Conservation (phyloP, 2,888 invertebrate genomes). For the Congeria kusceri region DNA sequence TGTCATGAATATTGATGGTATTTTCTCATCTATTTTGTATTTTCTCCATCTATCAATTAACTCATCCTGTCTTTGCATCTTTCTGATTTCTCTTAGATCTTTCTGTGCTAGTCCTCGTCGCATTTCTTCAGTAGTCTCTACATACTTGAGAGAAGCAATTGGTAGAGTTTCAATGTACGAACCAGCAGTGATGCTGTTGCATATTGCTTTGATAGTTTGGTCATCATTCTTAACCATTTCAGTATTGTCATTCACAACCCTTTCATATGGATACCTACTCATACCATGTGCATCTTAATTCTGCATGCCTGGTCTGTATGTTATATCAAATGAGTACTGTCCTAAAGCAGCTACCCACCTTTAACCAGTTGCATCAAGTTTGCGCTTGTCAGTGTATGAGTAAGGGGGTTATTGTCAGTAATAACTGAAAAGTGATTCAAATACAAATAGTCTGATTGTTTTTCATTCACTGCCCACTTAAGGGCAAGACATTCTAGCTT, state of each 20-base stretch:
- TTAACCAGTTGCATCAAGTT: constrained; percentile 18
- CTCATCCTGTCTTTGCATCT: constrained; percentile 11
- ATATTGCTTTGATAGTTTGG: background rate
- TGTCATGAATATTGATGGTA: background rate
- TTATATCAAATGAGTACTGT: background rate
- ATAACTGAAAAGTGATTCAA: constrained; percentile 27
- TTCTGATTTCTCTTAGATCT: constrained; percentile 27
- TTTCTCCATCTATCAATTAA: constrained; percentile 13
- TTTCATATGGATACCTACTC: constrained; percentile 15
- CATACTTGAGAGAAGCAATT: background rate
- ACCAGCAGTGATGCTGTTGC: background rate
- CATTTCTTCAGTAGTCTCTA: constrained; percentile 10
- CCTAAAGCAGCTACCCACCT: constrained; percentile 18
- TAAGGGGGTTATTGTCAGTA: constrained; percentile 55
- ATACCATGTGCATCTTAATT: too few species aligned
- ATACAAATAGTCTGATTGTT: constrained; percentile 51
- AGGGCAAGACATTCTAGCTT: constrained; percentile 53
- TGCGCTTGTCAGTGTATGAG: constrained; percentile 45
- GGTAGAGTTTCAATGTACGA: constrained; percentile 9
- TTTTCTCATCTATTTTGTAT: background rate
- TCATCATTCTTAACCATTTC: too few species aligned
- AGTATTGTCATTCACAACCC: background rate
- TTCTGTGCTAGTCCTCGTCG: constrained; percentile 12
- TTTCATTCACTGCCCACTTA: constrained; percentile 53
- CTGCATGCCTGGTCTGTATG: constrained; percentile 2